Base-by-base conservation (phyloP, 92 coral and sea anemone genomes). In the Heteractis magnifica region DNA sequence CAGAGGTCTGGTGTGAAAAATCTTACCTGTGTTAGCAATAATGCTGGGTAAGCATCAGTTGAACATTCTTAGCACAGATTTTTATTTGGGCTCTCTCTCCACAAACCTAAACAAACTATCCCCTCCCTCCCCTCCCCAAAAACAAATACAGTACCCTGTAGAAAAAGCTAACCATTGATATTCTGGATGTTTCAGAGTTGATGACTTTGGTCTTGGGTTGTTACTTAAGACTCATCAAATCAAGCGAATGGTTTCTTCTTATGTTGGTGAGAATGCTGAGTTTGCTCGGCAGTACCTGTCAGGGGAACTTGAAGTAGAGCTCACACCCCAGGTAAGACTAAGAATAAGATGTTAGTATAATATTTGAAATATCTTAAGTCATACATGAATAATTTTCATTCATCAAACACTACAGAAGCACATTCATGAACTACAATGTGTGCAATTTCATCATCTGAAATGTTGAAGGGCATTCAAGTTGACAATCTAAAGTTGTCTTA, bases 221-320 rank as follows among this genome's bases (percentile, higher is more conserved):
- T 92, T 96, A 10, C 90, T 96, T 9, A 81, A 87, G 23, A 94
- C 97, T 65, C 90, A 91, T 60, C 99, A 96, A 95, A 90, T 96
- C 50, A 96, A 92, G 55, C 84, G 99, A 71, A 96, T 96, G 99
- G 88, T 96, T 78, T 96, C 99, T 18, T 96, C 99, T 16, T 96
- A 96, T 86, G 99, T 96, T 50, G 99, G 99, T 49, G 99, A 96
- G 64, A 96, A 96, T 92, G 94, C 94, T 5, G 99, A 96, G 76
- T 96, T 96, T 89, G 99, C 95, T 52, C 95, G 98, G 48, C 99
- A 96, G 84, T 96, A 90, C 83, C 77, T 96, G 52, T 85, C 99
- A 44, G 99, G 99, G 49, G 99, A 96, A 84, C 91, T 96, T 52
- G 99, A 96, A 79, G 99, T 96, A 48, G 99, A 96, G 78, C 92